Base-by-base conservation (phyloP, 2,888 invertebrate genomes). In the Argynnis bischoffii region DNA sequence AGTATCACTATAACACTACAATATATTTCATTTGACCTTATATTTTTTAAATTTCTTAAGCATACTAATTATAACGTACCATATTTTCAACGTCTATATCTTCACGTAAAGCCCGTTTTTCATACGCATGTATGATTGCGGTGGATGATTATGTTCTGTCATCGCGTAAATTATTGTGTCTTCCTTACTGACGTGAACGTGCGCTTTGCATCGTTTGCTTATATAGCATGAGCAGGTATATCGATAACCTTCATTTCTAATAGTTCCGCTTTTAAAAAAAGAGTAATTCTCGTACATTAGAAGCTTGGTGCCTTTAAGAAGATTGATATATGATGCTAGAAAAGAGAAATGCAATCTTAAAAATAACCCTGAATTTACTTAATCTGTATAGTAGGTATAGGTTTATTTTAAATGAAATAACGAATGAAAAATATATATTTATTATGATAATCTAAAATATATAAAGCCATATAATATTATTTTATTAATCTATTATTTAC, bases 201-300 rank as follows among this genome's bases (percentile, higher is more conserved):
- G 77, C 0, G 85, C 83, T 55, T 78, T 79, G 64, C 86, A 86
- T 0, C 50, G 56, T n/a, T 73, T 80, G 26, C 73, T 77, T 6
- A 41, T 16, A 31, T 16, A 65, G 70, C 65, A 51, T 4, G 82
- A 83, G 56, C 86, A 87, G n/a, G 66, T 75, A 67, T 79, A 86
- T 14, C 85, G 72, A 13, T 64, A 73, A 0, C 83, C 85, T 2
- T 78, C 77, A 2, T 72, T 61, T 3, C 79, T 65, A 0, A 82
- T 70, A 0, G 3, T 0, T 0, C 81, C 78, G 53, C 75, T 78
- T 60, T 72, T 83, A 63, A 26, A 80, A 70, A 73, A 86, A 0
- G 84, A 75, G 72, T 81, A 82, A 0, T 78, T 76, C 26, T 81
- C 59, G 5, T 77, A 56, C 16, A 81, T 60, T 1, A 84, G 76